phyloP scores from a whole-genome alignment of 1,140 invertebrate genomes.

The Drosophila asahinai region DNA sequence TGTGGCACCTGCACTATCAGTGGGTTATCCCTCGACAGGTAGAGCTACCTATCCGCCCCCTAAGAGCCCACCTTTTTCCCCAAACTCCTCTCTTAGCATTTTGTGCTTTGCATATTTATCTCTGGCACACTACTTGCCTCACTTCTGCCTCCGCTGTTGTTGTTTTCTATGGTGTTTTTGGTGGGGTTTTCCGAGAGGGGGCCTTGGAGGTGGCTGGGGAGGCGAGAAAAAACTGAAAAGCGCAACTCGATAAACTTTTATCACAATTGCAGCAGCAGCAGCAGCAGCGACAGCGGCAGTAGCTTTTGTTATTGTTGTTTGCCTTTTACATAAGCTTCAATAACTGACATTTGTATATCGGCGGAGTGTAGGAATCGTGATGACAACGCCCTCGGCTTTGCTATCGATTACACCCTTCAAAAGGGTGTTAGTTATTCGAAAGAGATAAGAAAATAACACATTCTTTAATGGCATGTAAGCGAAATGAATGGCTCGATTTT shows the following conservation, averaged over 20 bases:
- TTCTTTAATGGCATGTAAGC: neutral
- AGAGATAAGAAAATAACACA: neutral
- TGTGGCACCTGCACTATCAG: slow-evolving; percentile 71
- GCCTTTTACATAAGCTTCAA: slow-evolving; percentile 50
- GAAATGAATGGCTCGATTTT: neutral
- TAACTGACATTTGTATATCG: slow-evolving; percentile 49
- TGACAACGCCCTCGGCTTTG: slow-evolving; percentile 41
- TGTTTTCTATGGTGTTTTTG: slow-evolving; percentile 26
- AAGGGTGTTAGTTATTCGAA: neutral
- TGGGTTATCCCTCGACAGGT: slow-evolving; percentile 41
- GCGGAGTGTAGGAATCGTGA: slow-evolving; percentile 33
- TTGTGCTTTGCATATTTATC: slow-evolving; percentile 76
- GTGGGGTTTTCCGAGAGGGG: neutral
- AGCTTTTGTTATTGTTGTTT: slow-evolving; percentile 53
- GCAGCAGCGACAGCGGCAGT: slow-evolving; percentile 39
- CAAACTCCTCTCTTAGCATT: slow-evolving; percentile 5
- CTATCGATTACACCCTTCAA: slow-evolving; percentile 19
- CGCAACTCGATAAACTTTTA: slow-evolving; percentile 78
- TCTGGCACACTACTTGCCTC: slow-evolving; percentile 67
- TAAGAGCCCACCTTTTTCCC: neutral
- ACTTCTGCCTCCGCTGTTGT: slow-evolving; percentile 44
- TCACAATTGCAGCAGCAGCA: slow-evolving; percentile 72
- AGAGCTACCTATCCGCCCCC: slow-evolving; percentile 4
- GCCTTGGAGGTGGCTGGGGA: slow-evolving; percentile 6
- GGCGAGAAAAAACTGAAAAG: slow-evolving; percentile 51